Conservation (phyloP, 2,113 vertebrate species). For the Myotis lucifugus region DNA sequence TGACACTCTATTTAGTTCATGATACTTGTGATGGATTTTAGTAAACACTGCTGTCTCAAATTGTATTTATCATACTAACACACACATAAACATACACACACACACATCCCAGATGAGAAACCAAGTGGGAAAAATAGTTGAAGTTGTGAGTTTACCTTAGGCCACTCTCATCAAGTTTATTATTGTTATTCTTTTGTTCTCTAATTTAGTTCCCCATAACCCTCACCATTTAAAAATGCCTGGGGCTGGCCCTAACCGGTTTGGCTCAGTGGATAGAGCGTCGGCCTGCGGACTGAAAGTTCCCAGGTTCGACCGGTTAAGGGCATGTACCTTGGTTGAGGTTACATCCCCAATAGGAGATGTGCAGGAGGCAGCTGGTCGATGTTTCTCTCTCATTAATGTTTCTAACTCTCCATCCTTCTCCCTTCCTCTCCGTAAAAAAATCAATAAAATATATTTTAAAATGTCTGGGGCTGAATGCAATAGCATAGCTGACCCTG, state of each 20-base stretch:
- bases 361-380: too few relatives aligned
- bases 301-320: too few relatives aligned
- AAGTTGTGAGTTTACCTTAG: background rate
- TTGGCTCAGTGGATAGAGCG: too few relatives aligned
- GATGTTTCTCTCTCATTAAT: too few relatives aligned
- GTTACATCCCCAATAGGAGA: too few relatives aligned
- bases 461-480: background rate
- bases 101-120: background rate
- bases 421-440: too few relatives aligned
- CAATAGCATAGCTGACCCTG: background rate
- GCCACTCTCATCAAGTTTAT: background rate
- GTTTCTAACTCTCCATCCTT: too few relatives aligned
- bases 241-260: background rate
- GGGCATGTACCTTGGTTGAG: too few relatives aligned
- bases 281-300: too few relatives aligned
- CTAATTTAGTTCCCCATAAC: background rate
- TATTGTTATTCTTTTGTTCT: background rate
- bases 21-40: background rate
- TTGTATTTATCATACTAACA: background rate
- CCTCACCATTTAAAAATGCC: background rate
- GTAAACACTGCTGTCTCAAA: background rate
- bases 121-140: background rate
- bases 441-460: background rate
- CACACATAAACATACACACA: background rate
- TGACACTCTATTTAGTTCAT: background rate